Evolutionary conservation across 2,113 vertebrate genomes (phyloP), one percentile per base, ranked within the genome.

Genomic region (Suncus etruscus): DNA sequence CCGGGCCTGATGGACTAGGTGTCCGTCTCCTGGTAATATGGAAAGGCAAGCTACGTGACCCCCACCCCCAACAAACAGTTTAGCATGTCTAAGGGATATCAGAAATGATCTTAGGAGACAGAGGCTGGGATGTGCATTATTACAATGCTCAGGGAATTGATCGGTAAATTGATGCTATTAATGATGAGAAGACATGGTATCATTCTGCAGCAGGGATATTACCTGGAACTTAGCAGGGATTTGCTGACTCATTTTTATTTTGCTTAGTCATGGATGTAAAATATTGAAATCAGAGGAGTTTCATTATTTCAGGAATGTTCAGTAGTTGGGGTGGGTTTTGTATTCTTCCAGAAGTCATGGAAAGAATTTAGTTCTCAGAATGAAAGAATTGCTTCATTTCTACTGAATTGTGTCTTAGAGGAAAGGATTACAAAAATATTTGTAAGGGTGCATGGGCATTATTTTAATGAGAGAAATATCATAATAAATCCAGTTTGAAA

Each of bases 331-430:
- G 32, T 1, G 51, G 2, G 27, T 2, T 31, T 61, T 61, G 58
- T 61, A 18, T 18, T 78, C 54, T 48, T 89, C 74, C 27, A 39
- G 76, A 90, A 76, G 14, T 91, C 54, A 27, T 31, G 48, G 18
- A 81, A 65, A 76, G 15, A 87, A 51, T 18, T 14, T 9, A 25
- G 78, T 83, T 68, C 27, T 86, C 27, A 73, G 25, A 72, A 48
- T 73, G 16, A 86, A 7, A 69, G 58, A 68, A 32, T 65, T 84
- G 24, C 65, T 85, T 39, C 27, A 87, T 87, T 83, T 92, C 25
- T 3, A 79, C 7, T 79, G 83, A 90, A 45, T 24, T 70, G 18
- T 51, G 39, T 32, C 22, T 85, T 66, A 50, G 3, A 70, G 39
- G 80, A 90, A 70, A 61, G 15, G 8, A 65, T 63, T 87, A 63